phyloP scores from a whole-genome alignment of 2,797 vertebrate genomes.

The Anguilla megastoma region DNA sequence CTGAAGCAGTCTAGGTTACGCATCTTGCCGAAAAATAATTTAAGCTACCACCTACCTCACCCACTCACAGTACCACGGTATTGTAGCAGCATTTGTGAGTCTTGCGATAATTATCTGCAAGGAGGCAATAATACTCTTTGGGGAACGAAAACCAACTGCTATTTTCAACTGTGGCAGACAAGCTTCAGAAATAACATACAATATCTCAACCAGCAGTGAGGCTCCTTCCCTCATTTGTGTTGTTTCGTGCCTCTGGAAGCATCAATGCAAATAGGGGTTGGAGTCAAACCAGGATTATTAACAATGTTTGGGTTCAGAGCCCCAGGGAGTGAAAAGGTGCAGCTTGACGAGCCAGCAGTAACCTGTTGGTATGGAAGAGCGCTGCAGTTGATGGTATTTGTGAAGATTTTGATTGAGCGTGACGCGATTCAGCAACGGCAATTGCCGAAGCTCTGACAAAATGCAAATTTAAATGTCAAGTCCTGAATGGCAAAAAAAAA shows the following conservation, averaged over 20 bases:
- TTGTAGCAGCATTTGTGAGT: neutral
- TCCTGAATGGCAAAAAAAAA: slow-evolving; percentile 28
- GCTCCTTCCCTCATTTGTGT: neutral
- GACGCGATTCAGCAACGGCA: slow-evolving; percentile 24
- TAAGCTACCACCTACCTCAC: neutral
- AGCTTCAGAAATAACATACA: slow-evolving; percentile 17
- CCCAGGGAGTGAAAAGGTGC: neutral
- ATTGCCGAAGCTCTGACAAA: slow-evolving; percentile 27
- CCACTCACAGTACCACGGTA: neutral
- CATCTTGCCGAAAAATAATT: neutral
- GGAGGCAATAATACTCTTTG: neutral
- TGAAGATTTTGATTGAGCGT: slow-evolving; percentile 1
- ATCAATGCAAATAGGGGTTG: slow-evolving; percentile 25
- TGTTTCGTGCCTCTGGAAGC: slow-evolving; percentile 25
- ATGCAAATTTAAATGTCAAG: slow-evolving; percentile 40
- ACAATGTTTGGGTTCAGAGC: neutral
- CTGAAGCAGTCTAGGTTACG: neutral
- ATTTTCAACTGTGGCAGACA: slow-evolving; percentile 25
- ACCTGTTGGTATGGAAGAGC: slow-evolving; percentile 8
- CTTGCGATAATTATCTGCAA: neutral
- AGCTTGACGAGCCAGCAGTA: neutral
- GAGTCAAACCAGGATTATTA: slow-evolving; percentile 10
- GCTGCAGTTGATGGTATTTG: slow-evolving; percentile 21
- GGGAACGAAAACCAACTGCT: slow-evolving; percentile 23
- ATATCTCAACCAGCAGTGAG: slow-evolving; percentile 21